Evolutionary conservation across 2,888 invertebrate species (phyloP).

Genomic region (Magallana nippona): DNA sequence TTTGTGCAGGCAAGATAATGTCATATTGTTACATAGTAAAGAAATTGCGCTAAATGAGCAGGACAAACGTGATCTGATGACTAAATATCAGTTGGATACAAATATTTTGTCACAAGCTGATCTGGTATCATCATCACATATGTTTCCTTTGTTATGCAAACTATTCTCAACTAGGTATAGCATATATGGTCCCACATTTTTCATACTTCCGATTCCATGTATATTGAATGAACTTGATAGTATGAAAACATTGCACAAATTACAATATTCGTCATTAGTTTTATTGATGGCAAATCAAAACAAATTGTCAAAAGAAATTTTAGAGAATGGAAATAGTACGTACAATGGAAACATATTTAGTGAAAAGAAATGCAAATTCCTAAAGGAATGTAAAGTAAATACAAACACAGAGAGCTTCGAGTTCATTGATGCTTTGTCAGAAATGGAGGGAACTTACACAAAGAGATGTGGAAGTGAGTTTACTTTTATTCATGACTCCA

Average conservation of each 20-base stretch:
- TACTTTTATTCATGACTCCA: slow-evolving; percentile 2
- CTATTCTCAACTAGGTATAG: not conserved
- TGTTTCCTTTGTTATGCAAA: slow-evolving; percentile 10
- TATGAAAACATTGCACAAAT: not conserved
- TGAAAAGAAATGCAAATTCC: not conserved
- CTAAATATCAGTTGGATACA: not conserved
- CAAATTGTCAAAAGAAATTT: not conserved
- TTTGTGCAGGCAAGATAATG: not conserved
- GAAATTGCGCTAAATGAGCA: not conserved
- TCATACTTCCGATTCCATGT: not conserved
- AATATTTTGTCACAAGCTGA: not conserved
- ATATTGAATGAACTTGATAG: not conserved
- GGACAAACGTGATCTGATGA: not conserved
- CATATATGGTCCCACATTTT: not conserved
- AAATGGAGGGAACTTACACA: slow-evolving; percentile 16
- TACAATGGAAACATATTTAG: not conserved
- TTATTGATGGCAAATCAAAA: not conserved
- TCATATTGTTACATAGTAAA: not conserved
- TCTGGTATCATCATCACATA: not conserved
- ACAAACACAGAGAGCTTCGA: not conserved
- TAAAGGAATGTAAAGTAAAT: not conserved
- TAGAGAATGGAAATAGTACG: not conserved
- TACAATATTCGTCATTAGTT: not conserved
- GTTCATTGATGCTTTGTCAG: not conserved
- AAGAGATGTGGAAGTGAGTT: not conserved